Conservation (phyloP, 2,113 vertebrate species). For the Sisor rabdophorus region DNA sequence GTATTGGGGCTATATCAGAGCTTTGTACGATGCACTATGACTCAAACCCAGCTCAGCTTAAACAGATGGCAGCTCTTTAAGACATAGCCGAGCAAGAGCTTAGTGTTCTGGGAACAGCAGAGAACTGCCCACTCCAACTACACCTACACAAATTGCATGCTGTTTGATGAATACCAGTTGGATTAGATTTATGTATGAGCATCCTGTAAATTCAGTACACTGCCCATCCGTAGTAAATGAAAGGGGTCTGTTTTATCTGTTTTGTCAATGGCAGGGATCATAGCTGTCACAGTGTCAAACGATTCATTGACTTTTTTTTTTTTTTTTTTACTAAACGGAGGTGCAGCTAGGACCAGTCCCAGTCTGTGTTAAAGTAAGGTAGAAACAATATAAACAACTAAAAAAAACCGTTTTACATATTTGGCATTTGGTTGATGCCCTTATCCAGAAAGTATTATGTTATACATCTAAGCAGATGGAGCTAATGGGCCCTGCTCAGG, state of each 20-base stretch:
- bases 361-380: neutral
- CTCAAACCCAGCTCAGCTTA: constrained; percentile 37
- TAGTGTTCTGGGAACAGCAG: constrained; percentile 45
- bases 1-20: constrained; percentile 49
- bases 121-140: constrained; percentile 57
- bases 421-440: no score
- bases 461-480: no score
- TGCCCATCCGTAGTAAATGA: neutral
- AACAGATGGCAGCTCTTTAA: constrained; percentile 49
- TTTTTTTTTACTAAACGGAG: no score
- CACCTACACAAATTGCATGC: constrained; percentile 40
- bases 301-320: no score
- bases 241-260: neutral
- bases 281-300: neutral
- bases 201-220: constrained; percentile 8
- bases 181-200: neutral
- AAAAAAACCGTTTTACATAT: no score
- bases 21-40: constrained; percentile 30
- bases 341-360: neutral
- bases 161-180: constrained; percentile 34
- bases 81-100: constrained; percentile 42
- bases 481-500: no score
- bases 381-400: no score
- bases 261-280: constrained; percentile 17
- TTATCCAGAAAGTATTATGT: no score